These are phyloP conservation scores for Piliocolobus tephrosceles DNA, from an alignment of 2,113 vertebrate genomes.

Conservation along the genomic window DNA sequence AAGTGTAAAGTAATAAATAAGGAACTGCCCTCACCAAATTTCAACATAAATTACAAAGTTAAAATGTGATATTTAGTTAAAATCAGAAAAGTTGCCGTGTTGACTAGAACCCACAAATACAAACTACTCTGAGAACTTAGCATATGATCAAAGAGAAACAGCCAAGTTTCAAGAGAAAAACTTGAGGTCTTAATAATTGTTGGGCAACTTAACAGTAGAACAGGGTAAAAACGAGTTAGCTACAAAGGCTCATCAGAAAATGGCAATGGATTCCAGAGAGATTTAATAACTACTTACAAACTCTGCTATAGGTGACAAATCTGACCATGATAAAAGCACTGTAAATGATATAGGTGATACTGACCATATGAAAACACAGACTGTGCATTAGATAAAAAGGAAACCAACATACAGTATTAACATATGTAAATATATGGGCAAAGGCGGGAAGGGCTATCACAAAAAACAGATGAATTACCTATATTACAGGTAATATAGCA, in stretches of 20 bases:
- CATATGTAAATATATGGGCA: neutral
- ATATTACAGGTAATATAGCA: neutral
- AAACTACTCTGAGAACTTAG: neutral
- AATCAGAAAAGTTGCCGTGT: neutral
- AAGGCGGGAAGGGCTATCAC: neutral
- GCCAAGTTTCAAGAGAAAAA: neutral
- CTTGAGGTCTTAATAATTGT: neutral
- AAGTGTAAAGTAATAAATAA: neutral
- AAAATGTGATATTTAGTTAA: neutral
- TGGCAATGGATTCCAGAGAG: slow-evolving; percentile 31
- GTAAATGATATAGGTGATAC: neutral
- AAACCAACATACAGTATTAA: neutral
- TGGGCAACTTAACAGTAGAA: neutral
- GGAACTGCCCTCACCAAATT: neutral
- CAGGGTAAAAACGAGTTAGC: neutral
- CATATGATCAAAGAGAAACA: neutral
- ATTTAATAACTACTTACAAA: neutral
- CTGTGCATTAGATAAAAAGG: neutral
- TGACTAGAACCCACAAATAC: neutral
- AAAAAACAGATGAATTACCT: neutral
- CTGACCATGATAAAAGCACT: slow-evolving; percentile 16
- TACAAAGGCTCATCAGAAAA: slow-evolving; percentile 26
- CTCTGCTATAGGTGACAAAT: neutral
- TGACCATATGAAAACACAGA: neutral
- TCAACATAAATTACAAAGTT: neutral